Percentiles rank a stretch among this genome's conserved stretches.
Evolutionary conservation across 2,888 invertebrate species (phyloP).

Genomic region (Chymomyza fuscimana): DNA sequence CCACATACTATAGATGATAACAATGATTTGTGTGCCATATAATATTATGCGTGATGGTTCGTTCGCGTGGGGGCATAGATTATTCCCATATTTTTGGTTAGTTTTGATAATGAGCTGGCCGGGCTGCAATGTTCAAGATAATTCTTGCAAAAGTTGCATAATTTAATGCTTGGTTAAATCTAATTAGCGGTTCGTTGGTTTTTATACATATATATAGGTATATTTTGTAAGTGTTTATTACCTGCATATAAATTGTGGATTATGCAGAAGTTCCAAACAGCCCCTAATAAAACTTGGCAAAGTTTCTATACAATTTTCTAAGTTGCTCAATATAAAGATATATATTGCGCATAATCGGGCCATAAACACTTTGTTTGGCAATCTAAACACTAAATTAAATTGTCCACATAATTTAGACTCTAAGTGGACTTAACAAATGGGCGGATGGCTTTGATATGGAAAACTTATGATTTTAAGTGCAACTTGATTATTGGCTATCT

Average conservation of each 20-base stretch:
- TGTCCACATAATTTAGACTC: neutral
- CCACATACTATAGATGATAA: neutral
- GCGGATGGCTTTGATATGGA: neutral
- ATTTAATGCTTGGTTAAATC: constrained; percentile 29
- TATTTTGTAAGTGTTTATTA: neutral
- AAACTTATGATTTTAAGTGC: neutral
- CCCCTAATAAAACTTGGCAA: neutral
- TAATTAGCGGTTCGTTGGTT: neutral
- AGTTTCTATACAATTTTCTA: neutral
- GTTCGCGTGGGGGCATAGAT: neutral
- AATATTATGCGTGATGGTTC: neutral
- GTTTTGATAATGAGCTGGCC: constrained; percentile 39
- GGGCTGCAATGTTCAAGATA: constrained; percentile 33
- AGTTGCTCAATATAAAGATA: neutral
- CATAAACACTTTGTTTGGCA: neutral
- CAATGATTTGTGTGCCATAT: constrained; percentile 41
- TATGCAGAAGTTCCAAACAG: neutral
- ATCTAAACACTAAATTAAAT: neutral
- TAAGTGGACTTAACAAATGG: neutral
- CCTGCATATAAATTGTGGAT: neutral
- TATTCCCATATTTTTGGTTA: constrained; percentile 5
- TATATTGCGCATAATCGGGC: neutral
- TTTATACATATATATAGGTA: neutral
- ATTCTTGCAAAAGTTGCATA: constrained; percentile 33
- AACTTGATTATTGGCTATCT: neutral